Conservation (phyloP, 2,113 vertebrate genomes). For the Thamnophis sirtalis region DNA sequence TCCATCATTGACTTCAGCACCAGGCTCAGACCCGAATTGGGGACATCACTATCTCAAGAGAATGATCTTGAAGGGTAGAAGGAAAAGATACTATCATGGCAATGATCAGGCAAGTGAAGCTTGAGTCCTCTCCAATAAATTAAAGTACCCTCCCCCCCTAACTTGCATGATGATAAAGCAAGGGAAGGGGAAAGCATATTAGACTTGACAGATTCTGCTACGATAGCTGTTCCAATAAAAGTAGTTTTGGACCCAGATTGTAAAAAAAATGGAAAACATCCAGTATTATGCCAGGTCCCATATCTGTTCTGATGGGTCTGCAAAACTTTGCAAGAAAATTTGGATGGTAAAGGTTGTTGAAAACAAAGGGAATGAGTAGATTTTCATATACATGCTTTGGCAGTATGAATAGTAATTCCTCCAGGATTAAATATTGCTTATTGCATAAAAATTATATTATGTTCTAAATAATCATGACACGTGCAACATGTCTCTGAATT, state of each 20-base stretch:
- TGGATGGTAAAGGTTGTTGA: neutral
- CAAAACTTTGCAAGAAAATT: neutral
- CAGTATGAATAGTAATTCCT: neutral
- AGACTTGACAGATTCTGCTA: neutral
- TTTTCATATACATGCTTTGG: neutral
- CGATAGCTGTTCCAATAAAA: neutral
- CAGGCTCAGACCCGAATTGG: too few species aligned
- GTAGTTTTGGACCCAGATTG: neutral
- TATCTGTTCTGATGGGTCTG: neutral
- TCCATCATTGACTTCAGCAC: too few species aligned
- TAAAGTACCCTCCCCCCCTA: neutral
- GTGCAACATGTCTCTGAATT: neutral
- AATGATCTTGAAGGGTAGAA: neutral
- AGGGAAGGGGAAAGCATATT: neutral
- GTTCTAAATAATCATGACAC: neutral
- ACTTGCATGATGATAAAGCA: neutral
- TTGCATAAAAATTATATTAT: neutral
- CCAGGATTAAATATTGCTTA: neutral
- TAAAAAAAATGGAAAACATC: neutral
- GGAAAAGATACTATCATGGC: neutral
- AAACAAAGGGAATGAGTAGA: neutral
- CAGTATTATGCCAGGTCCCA: neutral
- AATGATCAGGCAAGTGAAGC: neutral
- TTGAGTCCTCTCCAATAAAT: neutral
- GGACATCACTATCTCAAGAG: neutral